These are phyloP conservation scores for Rhagologus leucostigma DNA, from an alignment of 2,113 vertebrate genomes.

Conservation along the genomic window DNA sequence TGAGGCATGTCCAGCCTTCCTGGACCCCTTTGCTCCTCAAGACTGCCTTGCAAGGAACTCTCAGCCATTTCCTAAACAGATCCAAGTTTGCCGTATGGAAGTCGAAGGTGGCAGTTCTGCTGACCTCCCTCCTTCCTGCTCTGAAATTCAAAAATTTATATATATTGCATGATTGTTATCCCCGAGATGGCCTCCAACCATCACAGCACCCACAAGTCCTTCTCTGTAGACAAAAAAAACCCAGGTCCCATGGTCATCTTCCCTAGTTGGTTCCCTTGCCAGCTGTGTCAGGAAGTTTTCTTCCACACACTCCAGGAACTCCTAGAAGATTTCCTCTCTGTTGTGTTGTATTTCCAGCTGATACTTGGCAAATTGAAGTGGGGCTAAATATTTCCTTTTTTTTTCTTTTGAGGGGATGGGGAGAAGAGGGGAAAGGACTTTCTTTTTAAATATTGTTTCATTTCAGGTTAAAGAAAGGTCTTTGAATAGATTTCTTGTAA, in stretches of 20 bases:
- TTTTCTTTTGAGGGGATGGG: fast-evolving
- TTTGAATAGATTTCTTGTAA: constrained; percentile 5
- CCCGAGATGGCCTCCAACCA: background rate
- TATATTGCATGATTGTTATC: fast-evolving
- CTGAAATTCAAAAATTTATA: background rate
- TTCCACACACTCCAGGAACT: background rate
- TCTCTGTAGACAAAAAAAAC: background rate
- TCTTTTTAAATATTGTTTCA: background rate
- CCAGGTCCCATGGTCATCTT: background rate
- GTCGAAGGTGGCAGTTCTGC: background rate
- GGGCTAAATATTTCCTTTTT: background rate
- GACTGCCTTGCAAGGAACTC: background rate
- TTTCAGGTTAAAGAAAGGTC: background rate
- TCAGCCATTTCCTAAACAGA: background rate
- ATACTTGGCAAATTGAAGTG: background rate
- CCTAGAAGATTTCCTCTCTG: background rate
- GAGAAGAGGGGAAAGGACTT: fast-evolving
- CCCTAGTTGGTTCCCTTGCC: background rate
- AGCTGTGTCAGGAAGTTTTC: background rate
- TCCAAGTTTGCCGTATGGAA: background rate
- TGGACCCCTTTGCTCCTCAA: background rate
- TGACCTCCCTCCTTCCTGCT: background rate
- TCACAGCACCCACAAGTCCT: background rate
- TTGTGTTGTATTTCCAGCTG: background rate
- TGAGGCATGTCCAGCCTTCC: background rate